Evolutionary conservation across 2,797 vertebrate genomes (phyloP), one percentile per base, ranked within the genome.

Genomic region (Pangasius djambal): DNA sequence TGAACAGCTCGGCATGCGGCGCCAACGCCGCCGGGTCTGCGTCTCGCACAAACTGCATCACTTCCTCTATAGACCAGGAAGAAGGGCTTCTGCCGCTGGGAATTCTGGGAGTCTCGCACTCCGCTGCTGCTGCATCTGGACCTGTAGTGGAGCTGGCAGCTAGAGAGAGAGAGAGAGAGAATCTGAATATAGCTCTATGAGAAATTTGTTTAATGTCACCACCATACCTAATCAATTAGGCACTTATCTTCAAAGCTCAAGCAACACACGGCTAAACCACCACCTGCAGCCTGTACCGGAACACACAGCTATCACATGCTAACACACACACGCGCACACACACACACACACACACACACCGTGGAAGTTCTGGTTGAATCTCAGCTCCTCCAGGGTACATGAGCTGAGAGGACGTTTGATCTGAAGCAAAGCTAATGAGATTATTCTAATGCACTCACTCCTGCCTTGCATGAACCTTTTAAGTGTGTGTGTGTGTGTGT

Each of bases 51-150:
- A 98, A 99, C 95, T 94, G 95, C 95, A 99, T 98, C 88, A 99
- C 98, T 95, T 99, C 98, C 83, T 99, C 98, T 90, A 99, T 97
- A 90, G 97, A 97, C 98, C 98, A 99, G 88, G 93, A 95, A 1
- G 97, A 96, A 18, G 98, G 98, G 93, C 96, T 97, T 89, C 94
- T 96, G 88, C 91, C 96, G 86, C 92, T 90, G 48, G 83, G 85
- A 84, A 90, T 91, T 92, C 93, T 96, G 85, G 94, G 94, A 88
- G 95, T 92, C 86, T 97, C 90, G 0, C 59, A 78, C 28, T 89
- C 91, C 0, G 50, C 89, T 22, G 83, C 87, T 8, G 89, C 25
- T 48, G 90, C 67, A 74, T 92, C 91, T 10, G 91, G 91, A 87
- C 97, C 98, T 82, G 97, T 97, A 92, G 97, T 98, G 88, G 97